Evolutionary conservation across 2,888 invertebrate genomes (phyloP).

Genomic region (Cenopis cana): DNA sequence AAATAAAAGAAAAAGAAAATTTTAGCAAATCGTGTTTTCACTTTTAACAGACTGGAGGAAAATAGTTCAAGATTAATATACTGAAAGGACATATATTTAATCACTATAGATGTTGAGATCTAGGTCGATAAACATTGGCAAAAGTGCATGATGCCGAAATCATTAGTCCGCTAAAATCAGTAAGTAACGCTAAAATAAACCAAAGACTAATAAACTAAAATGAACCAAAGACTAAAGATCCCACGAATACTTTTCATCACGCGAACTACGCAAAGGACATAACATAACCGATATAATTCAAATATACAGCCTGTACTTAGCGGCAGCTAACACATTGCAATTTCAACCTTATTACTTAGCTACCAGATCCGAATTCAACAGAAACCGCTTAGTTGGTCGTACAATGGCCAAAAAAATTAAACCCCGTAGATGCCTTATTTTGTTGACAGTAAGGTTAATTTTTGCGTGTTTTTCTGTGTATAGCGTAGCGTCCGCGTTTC

Average conservation of each 20-base stretch:
- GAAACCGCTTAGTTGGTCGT: slow-evolving; percentile 8
- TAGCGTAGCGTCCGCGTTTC: slow-evolving; percentile 16
- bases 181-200: too few relatives aligned
- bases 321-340: slow-evolving; percentile 13
- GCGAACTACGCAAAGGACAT: slow-evolving; percentile 17
- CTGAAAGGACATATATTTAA: too few relatives aligned
- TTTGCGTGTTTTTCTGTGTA: not conserved
- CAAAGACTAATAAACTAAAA: too few relatives aligned
- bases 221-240: not conserved
- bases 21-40: too few relatives aligned
- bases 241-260: not conserved
- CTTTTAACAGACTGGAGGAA: too few relatives aligned
- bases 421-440: not conserved
- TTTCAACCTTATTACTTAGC: not conserved
- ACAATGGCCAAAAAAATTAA: slow-evolving; percentile 5
- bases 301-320: slow-evolving; percentile 35
- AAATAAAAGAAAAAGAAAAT: too few relatives aligned
- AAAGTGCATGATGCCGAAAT: too few relatives aligned
- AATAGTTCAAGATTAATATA: too few relatives aligned
- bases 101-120: too few relatives aligned
- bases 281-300: slow-evolving; percentile 19
- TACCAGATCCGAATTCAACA: not conserved
- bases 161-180: too few relatives aligned
- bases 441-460: not conserved
- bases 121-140: too few relatives aligned